Base-by-base conservation (phyloP, 2,888 invertebrate genomes). In the Eilema griseolum region DNA sequence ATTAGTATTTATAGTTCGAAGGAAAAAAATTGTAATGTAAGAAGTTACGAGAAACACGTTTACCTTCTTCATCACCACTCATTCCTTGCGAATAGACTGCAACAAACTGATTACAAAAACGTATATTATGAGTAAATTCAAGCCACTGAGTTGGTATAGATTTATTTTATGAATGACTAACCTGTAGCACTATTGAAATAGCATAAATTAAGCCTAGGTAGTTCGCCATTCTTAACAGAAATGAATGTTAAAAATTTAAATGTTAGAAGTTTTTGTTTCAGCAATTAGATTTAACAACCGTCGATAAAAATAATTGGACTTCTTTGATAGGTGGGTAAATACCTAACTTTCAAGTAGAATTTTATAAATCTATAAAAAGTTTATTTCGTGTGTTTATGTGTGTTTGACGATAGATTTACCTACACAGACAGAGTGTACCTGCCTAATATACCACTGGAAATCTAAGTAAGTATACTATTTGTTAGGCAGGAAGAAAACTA, bases 291-390 rank as follows among this genome's bases (percentile, higher is more conserved):
- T 61, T 57, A 73, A 71, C 82, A 72, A 81, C 24, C 61, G 52
- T 33, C 66, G 65, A 61, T 68, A 68, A 80, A 80, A 57, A 61
- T 80, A 68, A 82, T 82, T 81, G 81, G 63, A 57, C 33, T 57
- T 24, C 16, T 33, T 23, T 28, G 52, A 52, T 8, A 31, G 23
- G n/a, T n/a, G n/a, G n/a, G n/a, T n/a, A n/a, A n/a, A n/a, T 31
- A 52, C 5, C 5, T 46, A 52, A 8, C n/a, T 52, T 46, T 46
- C 14, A 20, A 20, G 20, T 5, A 52, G 7, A 52, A 46, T 46
- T 5, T 14, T 16, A 14, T 46, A 7, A 46, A 46, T 46, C 46
- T 46, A 20, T 20, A 20, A 41, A n/a, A n/a, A n/a, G n/a, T n/a
- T n/a, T n/a, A n/a, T n/a, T n/a, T n/a, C n/a, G n/a, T n/a, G 12